A percentile compares a stretch with the other conserved stretches of the same genome.
phyloP scores from a whole-genome alignment of 2,888 invertebrate species.

The Yponomeuta plumbellus region DNA sequence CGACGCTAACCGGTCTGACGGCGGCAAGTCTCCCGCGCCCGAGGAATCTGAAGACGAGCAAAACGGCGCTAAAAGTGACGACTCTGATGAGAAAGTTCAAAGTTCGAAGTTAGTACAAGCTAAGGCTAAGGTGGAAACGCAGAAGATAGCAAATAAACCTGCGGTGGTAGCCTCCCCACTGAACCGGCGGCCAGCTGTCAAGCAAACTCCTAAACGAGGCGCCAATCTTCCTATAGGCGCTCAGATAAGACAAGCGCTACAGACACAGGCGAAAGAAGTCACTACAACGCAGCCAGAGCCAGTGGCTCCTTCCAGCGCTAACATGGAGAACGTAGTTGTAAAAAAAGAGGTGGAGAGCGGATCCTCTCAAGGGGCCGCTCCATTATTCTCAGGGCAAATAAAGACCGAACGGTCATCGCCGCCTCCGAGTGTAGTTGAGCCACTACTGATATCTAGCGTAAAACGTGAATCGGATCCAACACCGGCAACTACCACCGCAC shows the following conservation, averaged over 20 bases:
- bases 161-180: constrained; percentile 33
- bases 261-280: background rate
- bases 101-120: constrained; percentile 15
- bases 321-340: constrained; percentile 44
- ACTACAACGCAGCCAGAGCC: constrained; percentile 18
- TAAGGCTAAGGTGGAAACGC: constrained; percentile 29
- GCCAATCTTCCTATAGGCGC: constrained; percentile 34
- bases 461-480: constrained; percentile 58
- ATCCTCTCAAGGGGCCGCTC: constrained; percentile 27
- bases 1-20: constrained; percentile 32
- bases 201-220: constrained; percentile 64
- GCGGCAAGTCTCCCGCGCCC: constrained; percentile 38
- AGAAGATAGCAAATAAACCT: constrained; percentile 31
- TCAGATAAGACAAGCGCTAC: constrained; percentile 20
- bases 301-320: constrained; percentile 27
- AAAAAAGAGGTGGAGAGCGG: constrained; percentile 51
- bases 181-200: constrained; percentile 55
- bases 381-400: constrained; percentile 53
- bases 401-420: constrained; percentile 62
- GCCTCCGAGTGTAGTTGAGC: constrained; percentile 28
- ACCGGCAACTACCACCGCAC: constrained; percentile 31
- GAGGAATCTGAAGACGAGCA: constrained; percentile 30
- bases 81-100: constrained; percentile 26
- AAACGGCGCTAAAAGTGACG: constrained; percentile 37
- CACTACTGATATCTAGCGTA: constrained; percentile 47